Base-by-base conservation (phyloP, 2,888 invertebrate species). In the Gastracanthus pulcherrimus region DNA sequence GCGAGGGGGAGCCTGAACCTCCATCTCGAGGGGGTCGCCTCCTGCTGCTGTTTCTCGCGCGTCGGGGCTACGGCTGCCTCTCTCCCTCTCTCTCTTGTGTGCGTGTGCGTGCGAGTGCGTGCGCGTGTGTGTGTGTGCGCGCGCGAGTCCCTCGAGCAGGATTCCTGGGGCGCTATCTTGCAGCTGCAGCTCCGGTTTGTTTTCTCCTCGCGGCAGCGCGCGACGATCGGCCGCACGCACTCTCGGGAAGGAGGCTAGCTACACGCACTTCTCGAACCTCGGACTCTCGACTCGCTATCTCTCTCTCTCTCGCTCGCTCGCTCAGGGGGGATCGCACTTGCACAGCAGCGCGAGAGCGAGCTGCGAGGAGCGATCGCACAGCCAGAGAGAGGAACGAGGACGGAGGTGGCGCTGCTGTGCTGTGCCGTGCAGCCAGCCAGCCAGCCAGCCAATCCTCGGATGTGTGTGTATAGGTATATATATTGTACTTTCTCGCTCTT, bases 1-100 rank as follows among this genome's bases (percentile, higher is more conserved):
- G 71, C 74, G 62, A 84, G 80, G 85, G 82, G 85, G 86, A 83
- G 83, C 85, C 84, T 84, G 84, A 71, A 87, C 87, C 87, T 89
- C 89, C 89, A 90, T 89, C n/a, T n/a, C n/a, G n/a, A n/a, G n/a
- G 29, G n/a, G 60, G 16, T 31, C 34, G 19, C 36, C 2, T 34
- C 9, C n/a, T 34, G 58, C 29, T 26, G 34, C 36, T 62, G 60
- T 31, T 60, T 26, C 3, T 16, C 5, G 9, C 55, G 9, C 55
- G 55, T 19, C 55, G 23, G 48, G 48, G 19, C 48, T 48, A 26
- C 55, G 26, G 26, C 55, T 55, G 23, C 55, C 26, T 26, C 41
- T 4, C 41, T 9, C 41, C 16, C 41, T 3, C 41, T 41, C 26
- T 55, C 55, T 55, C 55, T 55, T 13, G 55, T 55, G n/a, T n/a